phyloP scores from a whole-genome alignment of 2,888 invertebrate genomes.

The Pristionchus fissidentatus region DNA sequence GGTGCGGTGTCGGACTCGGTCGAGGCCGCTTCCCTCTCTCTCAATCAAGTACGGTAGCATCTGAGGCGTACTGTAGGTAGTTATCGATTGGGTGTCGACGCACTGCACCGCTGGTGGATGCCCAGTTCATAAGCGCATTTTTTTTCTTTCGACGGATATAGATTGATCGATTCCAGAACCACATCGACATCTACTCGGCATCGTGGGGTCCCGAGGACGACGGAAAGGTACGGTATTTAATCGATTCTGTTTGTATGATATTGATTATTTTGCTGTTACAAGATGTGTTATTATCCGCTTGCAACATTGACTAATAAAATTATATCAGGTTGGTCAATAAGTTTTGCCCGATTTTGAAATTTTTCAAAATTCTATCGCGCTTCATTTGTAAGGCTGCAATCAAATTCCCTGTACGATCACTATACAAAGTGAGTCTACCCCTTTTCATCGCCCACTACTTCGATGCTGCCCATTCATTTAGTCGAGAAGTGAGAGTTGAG shows the following conservation, averaged over 20 bases:
- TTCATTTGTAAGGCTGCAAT: no score
- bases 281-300: background rate
- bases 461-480: no score
- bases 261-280: background rate
- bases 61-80: background rate
- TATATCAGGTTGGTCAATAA: no score
- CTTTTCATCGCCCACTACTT: no score
- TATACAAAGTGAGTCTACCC: no score
- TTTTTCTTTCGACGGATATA: background rate
- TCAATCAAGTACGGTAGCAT: conserved; percentile 82
- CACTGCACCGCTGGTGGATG: background rate
- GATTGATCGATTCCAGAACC: conserved; percentile 79
- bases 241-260: no score
- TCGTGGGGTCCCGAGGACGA: conserved; percentile 98
- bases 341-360: no score
- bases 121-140: background rate
- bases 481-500: no score
- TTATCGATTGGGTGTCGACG: background rate
- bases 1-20: conserved; percentile 82
- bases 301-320: no score
- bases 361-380: no score
- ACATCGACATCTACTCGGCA: conserved; percentile 95
- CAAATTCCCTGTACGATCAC: no score
- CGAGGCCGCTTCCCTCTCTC: conserved; percentile 91
- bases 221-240: conserved; percentile 81